A percentile compares a stretch with the other conserved stretches of the same genome.
These are phyloP conservation scores for Brachionus rubens DNA, from an alignment of 1,140 invertebrate species.

Conservation along the genomic window DNA sequence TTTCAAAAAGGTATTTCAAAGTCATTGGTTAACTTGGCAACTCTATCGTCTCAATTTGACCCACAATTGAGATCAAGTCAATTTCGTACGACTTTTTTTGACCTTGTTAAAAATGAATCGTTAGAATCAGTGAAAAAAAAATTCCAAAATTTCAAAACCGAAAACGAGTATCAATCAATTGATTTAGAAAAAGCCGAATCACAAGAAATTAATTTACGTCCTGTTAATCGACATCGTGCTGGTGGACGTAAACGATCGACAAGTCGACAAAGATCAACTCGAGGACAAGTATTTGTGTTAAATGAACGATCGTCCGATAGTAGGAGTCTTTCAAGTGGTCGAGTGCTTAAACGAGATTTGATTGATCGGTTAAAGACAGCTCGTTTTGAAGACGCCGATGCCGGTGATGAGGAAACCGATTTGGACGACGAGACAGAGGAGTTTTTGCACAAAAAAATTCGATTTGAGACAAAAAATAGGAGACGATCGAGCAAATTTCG, in stretches of 20 bases:
- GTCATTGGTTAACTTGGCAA: neutral
- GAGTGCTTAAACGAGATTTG: neutral
- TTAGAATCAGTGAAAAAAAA: constrained; percentile 30
- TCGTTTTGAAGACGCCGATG: neutral
- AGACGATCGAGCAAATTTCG: neutral
- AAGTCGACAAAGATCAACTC: neutral
- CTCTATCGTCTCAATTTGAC: neutral
- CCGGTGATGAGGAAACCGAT: neutral
- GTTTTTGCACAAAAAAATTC: constrained; percentile 27
- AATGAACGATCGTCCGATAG: too few species aligned
- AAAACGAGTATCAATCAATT: constrained; percentile 26
- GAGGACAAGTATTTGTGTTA: neutral
- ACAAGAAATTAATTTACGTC: neutral
- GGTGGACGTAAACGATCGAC: constrained; percentile 6
- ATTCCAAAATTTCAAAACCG: neutral
- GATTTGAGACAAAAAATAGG: neutral
- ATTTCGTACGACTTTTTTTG: neutral
- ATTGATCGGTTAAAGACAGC: neutral
- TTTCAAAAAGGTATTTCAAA: constrained; percentile 20
- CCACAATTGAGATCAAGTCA: neutral
- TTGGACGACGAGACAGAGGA: constrained; percentile 6
- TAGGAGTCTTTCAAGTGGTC: too few species aligned
- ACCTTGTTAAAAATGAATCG: constrained; percentile 21
- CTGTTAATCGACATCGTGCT: neutral
- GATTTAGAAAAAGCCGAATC: neutral